These are phyloP conservation scores for Carlito syrichta DNA, from an alignment of 2,113 vertebrate species.

Conservation along the genomic window DNA sequence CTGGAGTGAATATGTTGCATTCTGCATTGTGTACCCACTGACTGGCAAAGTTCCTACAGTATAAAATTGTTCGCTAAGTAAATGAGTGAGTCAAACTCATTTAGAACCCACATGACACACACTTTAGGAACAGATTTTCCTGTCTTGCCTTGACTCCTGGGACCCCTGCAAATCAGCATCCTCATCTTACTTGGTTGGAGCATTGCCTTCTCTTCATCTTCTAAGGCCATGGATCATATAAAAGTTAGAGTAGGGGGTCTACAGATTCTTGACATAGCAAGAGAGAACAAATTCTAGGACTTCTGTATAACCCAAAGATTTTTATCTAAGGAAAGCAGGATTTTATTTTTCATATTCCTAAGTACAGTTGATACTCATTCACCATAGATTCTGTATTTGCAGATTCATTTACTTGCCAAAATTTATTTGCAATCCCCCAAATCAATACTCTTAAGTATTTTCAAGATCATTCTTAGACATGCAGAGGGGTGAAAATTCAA, in stretches of 20 bases:
- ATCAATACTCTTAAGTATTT: not conserved
- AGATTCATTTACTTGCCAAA: not conserved
- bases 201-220: not conserved
- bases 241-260: not conserved
- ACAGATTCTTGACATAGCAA: not conserved
- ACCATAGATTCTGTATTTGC: not conserved
- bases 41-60: not conserved
- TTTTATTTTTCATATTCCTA: not conserved
- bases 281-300: not conserved
- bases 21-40: not conserved
- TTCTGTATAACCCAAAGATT: not conserved
- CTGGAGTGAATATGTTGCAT: not conserved
- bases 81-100: not conserved
- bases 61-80: not conserved
- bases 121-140: not conserved
- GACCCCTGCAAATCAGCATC: not conserved
- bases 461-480: not conserved
- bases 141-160: not conserved
- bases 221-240: not conserved
- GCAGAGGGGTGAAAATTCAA: not conserved
- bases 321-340: not conserved
- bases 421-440: not conserved
- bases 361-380: not conserved
- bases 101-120: not conserved
- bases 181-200: not conserved